phyloP scores from a whole-genome alignment of 2,888 invertebrate species.

The Apodemia duryi region DNA sequence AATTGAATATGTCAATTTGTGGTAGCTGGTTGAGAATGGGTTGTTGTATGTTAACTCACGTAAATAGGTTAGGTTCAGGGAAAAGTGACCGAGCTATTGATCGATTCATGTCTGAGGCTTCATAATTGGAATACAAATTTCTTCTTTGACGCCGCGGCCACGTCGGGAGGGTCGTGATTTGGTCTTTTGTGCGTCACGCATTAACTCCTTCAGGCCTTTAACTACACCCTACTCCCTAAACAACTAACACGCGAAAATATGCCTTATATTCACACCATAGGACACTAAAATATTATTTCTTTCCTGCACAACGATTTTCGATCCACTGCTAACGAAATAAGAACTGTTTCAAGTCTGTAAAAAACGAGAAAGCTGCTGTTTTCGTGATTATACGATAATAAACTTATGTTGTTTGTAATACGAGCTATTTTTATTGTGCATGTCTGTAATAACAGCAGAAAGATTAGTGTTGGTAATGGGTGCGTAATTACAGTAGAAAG shows the following conservation, averaged over 20 bases:
- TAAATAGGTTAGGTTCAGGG: not conserved
- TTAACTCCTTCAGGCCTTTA: constrained; percentile 73
- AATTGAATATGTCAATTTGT: too few relatives aligned
- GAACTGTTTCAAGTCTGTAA: constrained; percentile 55
- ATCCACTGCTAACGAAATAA: constrained; percentile 58
- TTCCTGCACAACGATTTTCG: constrained; percentile 50
- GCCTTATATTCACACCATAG: constrained; percentile 39
- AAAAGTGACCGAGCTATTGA: constrained; percentile 40
- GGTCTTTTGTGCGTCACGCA: constrained; percentile 77
- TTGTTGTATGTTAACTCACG: not conserved
- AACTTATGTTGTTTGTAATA: constrained; percentile 40
- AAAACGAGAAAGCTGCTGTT: constrained; percentile 26
- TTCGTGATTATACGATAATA: constrained; percentile 35
- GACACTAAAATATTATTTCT: constrained; percentile 29
- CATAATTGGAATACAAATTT: constrained; percentile 79
- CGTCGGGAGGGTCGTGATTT: constrained; percentile 70
- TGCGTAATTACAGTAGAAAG: constrained; percentile 76
- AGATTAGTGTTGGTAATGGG: constrained; percentile 73
- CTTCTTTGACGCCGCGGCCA: constrained; percentile 67
- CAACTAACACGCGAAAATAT: constrained; percentile 37
- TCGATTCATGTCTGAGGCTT: constrained; percentile 48
- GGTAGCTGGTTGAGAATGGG: too few relatives aligned
- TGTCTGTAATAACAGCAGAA: constrained; percentile 38
- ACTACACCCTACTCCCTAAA: constrained; percentile 48
- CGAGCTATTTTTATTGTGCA: constrained; percentile 38